These are phyloP conservation scores for Sisor rabdophorus DNA, from an alignment of 2,113 vertebrate genomes.

Conservation along the genomic window DNA sequence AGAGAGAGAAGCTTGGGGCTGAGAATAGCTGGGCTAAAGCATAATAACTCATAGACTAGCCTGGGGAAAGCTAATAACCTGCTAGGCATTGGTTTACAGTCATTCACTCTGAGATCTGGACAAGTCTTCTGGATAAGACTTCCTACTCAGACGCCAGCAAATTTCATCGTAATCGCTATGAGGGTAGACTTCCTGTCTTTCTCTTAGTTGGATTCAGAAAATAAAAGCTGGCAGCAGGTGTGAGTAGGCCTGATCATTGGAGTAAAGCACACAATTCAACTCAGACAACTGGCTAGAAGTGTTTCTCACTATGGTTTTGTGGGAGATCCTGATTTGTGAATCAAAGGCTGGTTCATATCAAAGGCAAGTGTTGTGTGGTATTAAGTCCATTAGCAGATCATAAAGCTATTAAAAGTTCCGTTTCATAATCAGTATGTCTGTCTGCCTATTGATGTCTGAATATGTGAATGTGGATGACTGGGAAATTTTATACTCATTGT, in stretches of 20 bases:
- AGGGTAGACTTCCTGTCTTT: conserved; percentile 73
- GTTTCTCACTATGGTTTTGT: conserved; percentile 19
- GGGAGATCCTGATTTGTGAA: conserved; percentile 20
- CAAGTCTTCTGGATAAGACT: conserved; percentile 61
- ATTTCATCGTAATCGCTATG: conserved; percentile 57
- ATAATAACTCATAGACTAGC: conserved; percentile 65
- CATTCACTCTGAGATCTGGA: conserved; percentile 45
- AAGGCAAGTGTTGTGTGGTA: conserved; percentile 33
- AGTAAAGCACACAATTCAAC: conserved; percentile 43
- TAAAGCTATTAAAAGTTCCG: conserved; percentile 37
- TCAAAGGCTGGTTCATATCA: conserved; percentile 44
- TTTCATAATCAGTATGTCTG: conserved; percentile 31
- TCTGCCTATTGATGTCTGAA: conserved; percentile 40
- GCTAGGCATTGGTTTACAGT: conserved; percentile 68
- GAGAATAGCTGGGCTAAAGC: conserved; percentile 48
- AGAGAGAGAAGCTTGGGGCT: conserved; percentile 16
- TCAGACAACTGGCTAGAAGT: conserved; percentile 28
- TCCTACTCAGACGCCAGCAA: conserved; percentile 67
- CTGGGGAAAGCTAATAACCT: conserved; percentile 69
- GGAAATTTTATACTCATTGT: conserved; percentile 21
- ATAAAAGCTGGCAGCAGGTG: conserved; percentile 55
- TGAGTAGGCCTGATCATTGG: conserved; percentile 51
- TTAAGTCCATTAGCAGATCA: conserved; percentile 35
- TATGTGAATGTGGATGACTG: conserved; percentile 16
- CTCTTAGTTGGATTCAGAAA: conserved; percentile 50